Percentiles rank a stretch among this genome's conserved stretches.
Evolutionary conservation across 2,888 invertebrate species (phyloP).

Genomic region (Eupithecia subfuscata): DNA sequence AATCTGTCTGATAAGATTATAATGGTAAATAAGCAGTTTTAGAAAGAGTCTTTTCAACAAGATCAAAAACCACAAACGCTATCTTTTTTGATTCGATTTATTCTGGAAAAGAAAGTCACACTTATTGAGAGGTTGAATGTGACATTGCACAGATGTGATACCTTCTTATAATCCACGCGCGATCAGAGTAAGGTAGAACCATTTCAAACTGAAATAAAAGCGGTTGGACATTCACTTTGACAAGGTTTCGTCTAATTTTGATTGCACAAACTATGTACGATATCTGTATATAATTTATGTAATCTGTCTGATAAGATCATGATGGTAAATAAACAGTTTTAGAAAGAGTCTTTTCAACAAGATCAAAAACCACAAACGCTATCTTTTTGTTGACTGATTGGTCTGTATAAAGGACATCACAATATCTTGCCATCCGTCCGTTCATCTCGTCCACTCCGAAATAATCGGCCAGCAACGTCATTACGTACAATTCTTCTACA

Average conservation of each 20-base stretch:
- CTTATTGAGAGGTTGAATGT: not conserved
- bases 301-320: not conserved
- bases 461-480: not conserved
- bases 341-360: not conserved
- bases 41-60: not conserved
- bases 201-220: not conserved
- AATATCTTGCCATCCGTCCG: not conserved
- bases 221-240: not conserved
- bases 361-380: not conserved
- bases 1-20: not conserved
- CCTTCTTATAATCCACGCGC: not conserved
- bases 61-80: not conserved
- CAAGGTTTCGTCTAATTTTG: too few relatives aligned
- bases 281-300: not conserved
- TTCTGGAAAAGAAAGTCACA: not conserved
- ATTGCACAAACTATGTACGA: not conserved
- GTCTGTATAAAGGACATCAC: not conserved
- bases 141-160: too few relatives aligned
- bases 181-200: not conserved
- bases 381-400: not conserved
- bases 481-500: slow-evolving; percentile 2
- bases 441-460: not conserved
- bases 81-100: not conserved
- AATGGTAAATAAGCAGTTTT: not conserved
- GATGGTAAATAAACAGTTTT: not conserved